Conservation (phyloP, 2,888 invertebrate genomes). For the Meteorus cinctellus region DNA sequence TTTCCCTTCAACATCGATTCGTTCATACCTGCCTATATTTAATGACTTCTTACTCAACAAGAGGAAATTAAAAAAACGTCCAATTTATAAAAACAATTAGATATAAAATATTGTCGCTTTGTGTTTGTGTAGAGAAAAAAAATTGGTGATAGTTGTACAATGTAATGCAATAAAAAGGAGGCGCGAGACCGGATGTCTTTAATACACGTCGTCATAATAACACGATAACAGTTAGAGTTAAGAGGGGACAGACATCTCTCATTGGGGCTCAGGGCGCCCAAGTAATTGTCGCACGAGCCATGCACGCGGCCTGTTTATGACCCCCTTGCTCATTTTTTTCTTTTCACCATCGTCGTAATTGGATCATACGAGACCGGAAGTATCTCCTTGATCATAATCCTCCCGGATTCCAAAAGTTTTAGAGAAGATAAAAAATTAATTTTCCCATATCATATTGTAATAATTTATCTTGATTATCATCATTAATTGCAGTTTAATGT, state of each 20-base stretch:
- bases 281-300: constrained; percentile 42
- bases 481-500: neutral
- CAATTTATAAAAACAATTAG: no score
- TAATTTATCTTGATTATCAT: neutral
- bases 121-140: neutral
- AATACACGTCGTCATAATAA: constrained; percentile 52
- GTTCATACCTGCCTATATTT: no score
- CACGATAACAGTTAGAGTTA: constrained; percentile 11
- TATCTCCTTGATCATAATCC: constrained; percentile 24
- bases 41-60: no score
- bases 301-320: constrained; percentile 36
- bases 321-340: constrained; percentile 25
- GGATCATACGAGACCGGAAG: constrained; percentile 41
- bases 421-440: neutral
- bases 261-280: constrained; percentile 16
- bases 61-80: no score
- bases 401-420: neutral
- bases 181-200: constrained; percentile 57
- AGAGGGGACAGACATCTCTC: constrained; percentile 16
- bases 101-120: neutral
- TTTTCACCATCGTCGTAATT: constrained; percentile 12
- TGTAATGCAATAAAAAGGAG: constrained; percentile 13
- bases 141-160: neutral
- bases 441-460: neutral
- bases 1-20: no score